Conservation (phyloP, 92 coral and sea anemone species). For the Zoanthus sansibaricus region DNA sequence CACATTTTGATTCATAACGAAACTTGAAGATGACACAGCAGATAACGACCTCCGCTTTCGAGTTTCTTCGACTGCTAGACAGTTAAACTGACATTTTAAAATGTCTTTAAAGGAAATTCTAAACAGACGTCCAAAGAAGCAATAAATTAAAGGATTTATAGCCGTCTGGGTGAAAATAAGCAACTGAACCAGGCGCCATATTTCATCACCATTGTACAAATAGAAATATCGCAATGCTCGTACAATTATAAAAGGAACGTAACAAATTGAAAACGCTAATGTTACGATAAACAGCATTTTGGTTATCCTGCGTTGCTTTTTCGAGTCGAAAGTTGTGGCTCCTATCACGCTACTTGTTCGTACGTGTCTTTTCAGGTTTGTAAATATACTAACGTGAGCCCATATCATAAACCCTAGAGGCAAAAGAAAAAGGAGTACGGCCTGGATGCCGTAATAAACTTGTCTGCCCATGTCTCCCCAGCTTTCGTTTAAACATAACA, state of each 20-base stretch:
- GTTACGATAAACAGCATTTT: constrained; percentile 85
- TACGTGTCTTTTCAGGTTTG: constrained; percentile 29
- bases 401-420: constrained; percentile 55
- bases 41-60: constrained; percentile 26
- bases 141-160: constrained; percentile 80
- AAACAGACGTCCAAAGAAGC: constrained; percentile 83
- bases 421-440: constrained; percentile 42
- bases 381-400: constrained; percentile 51
- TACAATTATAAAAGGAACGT: constrained; percentile 74
- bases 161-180: constrained; percentile 87
- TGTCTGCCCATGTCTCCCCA: constrained; percentile 54
- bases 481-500: constrained; percentile 45
- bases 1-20: background rate
- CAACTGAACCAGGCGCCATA: constrained; percentile 78
- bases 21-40: constrained; percentile 20
- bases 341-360: constrained; percentile 12
- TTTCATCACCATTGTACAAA: constrained; percentile 61
- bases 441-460: constrained; percentile 58
- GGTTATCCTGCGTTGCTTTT: constrained; percentile 70
- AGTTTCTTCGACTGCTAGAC: constrained; percentile 8
- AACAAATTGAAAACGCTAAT: constrained; percentile 71
- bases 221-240: constrained; percentile 77
- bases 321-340: background rate
- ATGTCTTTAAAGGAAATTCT: constrained; percentile 71
- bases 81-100: constrained; percentile 63